Evolutionary conservation across 2,113 vertebrate genomes (phyloP), one percentile per base, ranked within the genome.

Genomic region (Pelusios castaneus): DNA sequence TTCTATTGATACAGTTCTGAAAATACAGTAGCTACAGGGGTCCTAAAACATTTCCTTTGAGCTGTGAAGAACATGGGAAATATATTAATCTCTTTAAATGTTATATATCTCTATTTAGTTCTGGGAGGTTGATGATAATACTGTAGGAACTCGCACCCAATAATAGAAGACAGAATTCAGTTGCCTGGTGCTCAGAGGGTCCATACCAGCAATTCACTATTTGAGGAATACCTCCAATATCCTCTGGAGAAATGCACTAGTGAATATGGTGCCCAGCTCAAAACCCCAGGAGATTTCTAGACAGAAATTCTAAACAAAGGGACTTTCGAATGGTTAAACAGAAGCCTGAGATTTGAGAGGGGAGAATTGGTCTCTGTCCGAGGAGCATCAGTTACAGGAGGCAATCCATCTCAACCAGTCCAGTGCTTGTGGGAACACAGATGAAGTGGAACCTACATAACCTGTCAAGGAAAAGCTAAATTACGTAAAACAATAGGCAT

Each of bases 51-150:
- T 5, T 75, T 75, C 17, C 24, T 82, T 41, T 80, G n/a, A 24
- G 0, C 63, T 7, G 2, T 2, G 1, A 8, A 80, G 16, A 29
- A 5, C 0, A 0, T 63, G 6, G 5, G 12, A 27, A 6, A 43
- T 43, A 22, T 75, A 13, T 38, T 24, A 41, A 21, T 43, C 43
- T 75, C 47, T 43, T 43, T 13, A 9, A 43, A 43, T 75, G 22
- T 75, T 75, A 43, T n/a, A n/a, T n/a, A n/a, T 41, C 38, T 73
- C 70, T 43, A 31, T 73, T 21, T 9, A 75, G 11, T 21, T 43
- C 38, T 75, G 70, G 41, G 41, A 25, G 24, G 43, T 75, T 75
- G 70, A 6, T 75, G 70, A 75, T 67, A n/a, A n/a, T n/a, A n/a
- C n/a, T n/a, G n/a, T n/a, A n/a, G n/a, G n/a, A n/a, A n/a, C n/a